Conservation (phyloP, 2,113 vertebrate genomes). For the Anhinga rufa region DNA sequence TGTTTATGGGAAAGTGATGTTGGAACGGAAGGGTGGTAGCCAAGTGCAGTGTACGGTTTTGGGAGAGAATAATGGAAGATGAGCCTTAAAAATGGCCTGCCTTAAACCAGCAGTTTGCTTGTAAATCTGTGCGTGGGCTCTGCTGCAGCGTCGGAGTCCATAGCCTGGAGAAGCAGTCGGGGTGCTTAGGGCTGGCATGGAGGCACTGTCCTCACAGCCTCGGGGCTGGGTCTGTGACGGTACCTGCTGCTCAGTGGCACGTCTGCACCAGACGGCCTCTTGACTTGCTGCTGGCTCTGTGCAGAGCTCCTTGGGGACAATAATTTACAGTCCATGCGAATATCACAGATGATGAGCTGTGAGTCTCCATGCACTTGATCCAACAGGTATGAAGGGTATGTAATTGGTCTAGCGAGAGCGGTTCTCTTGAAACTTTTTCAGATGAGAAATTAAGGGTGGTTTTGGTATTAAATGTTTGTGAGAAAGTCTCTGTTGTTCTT, state of each 20-base stretch:
- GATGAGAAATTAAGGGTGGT: not conserved
- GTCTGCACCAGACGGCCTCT: not conserved
- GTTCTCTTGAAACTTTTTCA: not conserved
- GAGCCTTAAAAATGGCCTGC: not conserved
- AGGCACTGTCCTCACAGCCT: accelerated
- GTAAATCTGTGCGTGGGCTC: not conserved
- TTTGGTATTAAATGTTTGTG: not conserved
- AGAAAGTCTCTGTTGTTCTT: not conserved
- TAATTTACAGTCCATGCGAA: not conserved
- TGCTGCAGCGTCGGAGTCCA: not conserved
- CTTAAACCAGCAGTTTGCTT: not conserved
- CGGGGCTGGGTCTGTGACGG: not conserved
- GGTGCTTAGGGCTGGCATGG: not conserved
- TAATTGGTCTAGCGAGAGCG: not conserved
- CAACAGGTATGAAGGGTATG: not conserved
- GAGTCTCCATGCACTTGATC: not conserved
- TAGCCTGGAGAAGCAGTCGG: not conserved
- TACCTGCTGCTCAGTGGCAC: no score
- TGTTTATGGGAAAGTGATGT: not conserved
- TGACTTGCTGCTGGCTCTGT: not conserved
- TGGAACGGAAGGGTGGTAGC: not conserved
- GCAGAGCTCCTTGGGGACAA: not conserved
- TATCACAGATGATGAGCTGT: not conserved
- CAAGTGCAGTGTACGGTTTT: not conserved
- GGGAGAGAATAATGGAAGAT: not conserved